Percentiles rank a stretch among this genome's conserved stretches.
Evolutionary conservation across 2,888 invertebrate species (phyloP).

Genomic region (Chymomyza procnemis): DNA sequence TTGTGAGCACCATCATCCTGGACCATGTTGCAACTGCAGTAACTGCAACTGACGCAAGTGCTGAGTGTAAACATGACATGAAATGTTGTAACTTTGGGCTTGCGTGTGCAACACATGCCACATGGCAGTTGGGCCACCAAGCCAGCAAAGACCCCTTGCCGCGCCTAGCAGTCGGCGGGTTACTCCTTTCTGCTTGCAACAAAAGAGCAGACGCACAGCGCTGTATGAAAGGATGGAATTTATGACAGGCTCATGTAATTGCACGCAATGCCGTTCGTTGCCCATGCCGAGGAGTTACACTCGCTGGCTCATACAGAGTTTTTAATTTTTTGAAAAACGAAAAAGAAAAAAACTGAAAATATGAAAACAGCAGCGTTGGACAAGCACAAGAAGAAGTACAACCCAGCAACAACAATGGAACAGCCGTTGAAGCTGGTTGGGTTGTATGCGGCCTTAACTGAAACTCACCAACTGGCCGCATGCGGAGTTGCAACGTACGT

Average conservation of each 20-base stretch:
- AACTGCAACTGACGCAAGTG: slow-evolving; percentile 17
- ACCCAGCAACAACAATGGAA: slow-evolving; percentile 44
- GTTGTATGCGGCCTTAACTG: slow-evolving; percentile 8
- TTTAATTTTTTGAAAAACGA: slow-evolving; percentile 48
- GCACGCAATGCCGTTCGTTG: slow-evolving; percentile 66
- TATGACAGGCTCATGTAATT: slow-evolving; percentile 72
- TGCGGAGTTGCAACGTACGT: slow-evolving; percentile 51
- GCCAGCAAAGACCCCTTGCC: slow-evolving; percentile 18
- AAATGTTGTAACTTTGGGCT: slow-evolving; percentile 56
- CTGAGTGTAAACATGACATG: slow-evolving; percentile 73
- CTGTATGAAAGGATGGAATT: slow-evolving; percentile 67
- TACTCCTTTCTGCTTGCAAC: slow-evolving; percentile 61
- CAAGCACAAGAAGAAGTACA: slow-evolving; percentile 5
- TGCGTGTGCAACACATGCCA: slow-evolving; percentile 45
- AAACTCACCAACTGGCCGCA: slow-evolving; percentile 45
- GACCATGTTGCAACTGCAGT: neutral
- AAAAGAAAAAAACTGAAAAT: slow-evolving; percentile 24
- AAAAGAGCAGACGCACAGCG: neutral
- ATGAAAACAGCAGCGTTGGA: slow-evolving; percentile 43
- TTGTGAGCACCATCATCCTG: slow-evolving; percentile 13
- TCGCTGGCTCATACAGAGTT: slow-evolving; percentile 48
- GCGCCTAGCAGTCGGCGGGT: slow-evolving; percentile 9
- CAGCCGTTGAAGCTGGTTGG: slow-evolving; percentile 28
- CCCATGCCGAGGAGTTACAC: slow-evolving; percentile 21
- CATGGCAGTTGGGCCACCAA: slow-evolving; percentile 36